phyloP scores from a whole-genome alignment of 2,113 vertebrate genomes.

The Pterocles gutturalis region DNA sequence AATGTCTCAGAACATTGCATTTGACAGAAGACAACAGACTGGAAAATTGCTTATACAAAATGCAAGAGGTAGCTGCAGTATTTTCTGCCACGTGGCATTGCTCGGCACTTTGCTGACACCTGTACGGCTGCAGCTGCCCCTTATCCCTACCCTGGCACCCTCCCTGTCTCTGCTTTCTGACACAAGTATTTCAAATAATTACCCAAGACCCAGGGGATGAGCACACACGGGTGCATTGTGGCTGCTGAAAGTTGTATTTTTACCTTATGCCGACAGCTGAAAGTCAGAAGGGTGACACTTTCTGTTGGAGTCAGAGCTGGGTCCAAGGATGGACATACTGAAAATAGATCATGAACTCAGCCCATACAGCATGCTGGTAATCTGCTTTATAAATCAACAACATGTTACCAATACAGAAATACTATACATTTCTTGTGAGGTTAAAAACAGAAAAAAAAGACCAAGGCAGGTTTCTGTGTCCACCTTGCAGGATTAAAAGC shows the following conservation, averaged over 20 bases:
- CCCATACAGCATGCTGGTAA: background rate
- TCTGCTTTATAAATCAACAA: background rate
- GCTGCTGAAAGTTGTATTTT: background rate
- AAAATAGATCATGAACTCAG: background rate
- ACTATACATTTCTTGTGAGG: background rate
- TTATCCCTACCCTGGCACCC: background rate
- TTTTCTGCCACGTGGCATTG: constrained; percentile 39
- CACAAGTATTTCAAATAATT: background rate
- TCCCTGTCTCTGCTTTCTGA: background rate
- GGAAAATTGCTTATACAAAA: constrained; percentile 75
- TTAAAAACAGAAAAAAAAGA: background rate
- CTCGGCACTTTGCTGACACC: constrained; percentile 26
- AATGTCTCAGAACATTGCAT: constrained; percentile 74
- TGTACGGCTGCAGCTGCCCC: background rate
- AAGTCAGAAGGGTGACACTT: background rate
- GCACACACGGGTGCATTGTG: background rate
- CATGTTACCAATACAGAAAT: background rate
- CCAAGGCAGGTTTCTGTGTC: background rate
- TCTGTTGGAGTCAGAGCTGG: background rate
- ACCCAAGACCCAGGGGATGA: background rate
- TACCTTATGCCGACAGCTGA: fast-evolving
- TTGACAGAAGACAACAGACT: constrained; percentile 75
- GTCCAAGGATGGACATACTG: background rate
- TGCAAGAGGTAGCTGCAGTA: constrained; percentile 64
- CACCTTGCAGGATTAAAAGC: background rate